Evolutionary conservation across 2,797 vertebrate species (phyloP).

Genomic region (Poeciliopsis presidionis): DNA sequence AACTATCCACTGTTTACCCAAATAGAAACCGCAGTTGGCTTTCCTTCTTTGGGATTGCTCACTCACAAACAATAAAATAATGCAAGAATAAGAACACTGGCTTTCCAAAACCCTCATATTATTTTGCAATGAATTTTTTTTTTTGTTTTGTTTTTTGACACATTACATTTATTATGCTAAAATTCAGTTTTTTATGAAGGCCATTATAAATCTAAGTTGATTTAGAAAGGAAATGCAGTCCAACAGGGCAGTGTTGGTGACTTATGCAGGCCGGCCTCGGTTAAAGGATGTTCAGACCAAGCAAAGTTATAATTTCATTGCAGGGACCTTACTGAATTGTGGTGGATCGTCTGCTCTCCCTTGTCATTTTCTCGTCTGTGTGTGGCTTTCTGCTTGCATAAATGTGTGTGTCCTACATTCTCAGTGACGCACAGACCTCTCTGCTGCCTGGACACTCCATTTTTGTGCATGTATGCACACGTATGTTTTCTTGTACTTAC

Average conservation of each 20-base stretch:
- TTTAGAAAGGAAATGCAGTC: constrained; percentile 32
- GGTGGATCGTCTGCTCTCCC: constrained; percentile 63
- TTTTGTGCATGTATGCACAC: constrained; percentile 1
- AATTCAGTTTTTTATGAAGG: constrained; percentile 17
- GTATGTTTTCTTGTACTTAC: constrained; percentile 20
- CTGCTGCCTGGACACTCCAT: constrained; percentile 35
- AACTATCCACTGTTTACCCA: constrained; percentile 65
- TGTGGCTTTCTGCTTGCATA: constrained; percentile 62
- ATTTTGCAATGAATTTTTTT: constrained; percentile 23
- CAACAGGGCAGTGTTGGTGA: constrained; percentile 15
- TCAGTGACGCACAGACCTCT: constrained; percentile 61
- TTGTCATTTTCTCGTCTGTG: constrained; percentile 80
- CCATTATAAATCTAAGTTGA: constrained; percentile 13
- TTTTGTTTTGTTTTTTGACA: constrained; percentile 3
- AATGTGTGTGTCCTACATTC: constrained; percentile 56
- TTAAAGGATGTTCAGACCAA: constrained; percentile 40
- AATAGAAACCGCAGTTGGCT: constrained; percentile 67
- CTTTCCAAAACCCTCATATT: constrained; percentile 35
- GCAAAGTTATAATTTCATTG: constrained; percentile 68
- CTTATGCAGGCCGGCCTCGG: constrained; percentile 36
- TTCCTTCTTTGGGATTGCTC: constrained; percentile 31
- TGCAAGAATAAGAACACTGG: constrained; percentile 5
- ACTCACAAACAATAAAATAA: constrained; percentile 32
- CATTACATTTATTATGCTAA: constrained; percentile 18
- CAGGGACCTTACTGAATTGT: constrained; percentile 53